phyloP scores from a whole-genome alignment of 2,113 vertebrate genomes.

The Entomyzon cyanotis region DNA sequence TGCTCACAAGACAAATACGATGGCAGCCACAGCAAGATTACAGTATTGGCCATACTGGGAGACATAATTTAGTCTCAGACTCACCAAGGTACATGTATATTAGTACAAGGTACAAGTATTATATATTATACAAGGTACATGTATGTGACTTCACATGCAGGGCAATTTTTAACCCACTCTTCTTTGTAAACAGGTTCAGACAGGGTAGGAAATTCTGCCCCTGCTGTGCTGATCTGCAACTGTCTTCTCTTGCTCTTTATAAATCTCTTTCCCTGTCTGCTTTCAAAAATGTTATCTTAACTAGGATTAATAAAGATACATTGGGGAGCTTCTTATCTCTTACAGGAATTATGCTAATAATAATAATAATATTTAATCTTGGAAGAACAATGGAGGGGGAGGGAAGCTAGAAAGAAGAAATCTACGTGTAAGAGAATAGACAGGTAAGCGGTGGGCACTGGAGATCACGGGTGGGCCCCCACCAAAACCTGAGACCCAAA shows the following conservation, averaged over 20 bases:
- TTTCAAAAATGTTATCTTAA: constrained; percentile 69
- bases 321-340: constrained; percentile 64
- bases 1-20: background rate
- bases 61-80: background rate
- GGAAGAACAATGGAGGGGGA: constrained; percentile 4
- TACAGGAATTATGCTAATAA: constrained; percentile 52
- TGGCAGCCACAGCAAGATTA: background rate
- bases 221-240: constrained; percentile 51
- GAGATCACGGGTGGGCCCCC: background rate
- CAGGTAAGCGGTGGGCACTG: background rate
- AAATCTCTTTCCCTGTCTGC: constrained; percentile 58
- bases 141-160: background rate
- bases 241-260: constrained; percentile 54
- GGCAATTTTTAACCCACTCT: background rate
- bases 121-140: background rate
- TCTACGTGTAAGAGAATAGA: background rate
- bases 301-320: constrained; percentile 63
- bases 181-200: constrained; percentile 29
- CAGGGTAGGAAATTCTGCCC: background rate
- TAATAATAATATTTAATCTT: constrained; percentile 51
- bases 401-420: constrained; percentile 6
- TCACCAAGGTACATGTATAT: background rate
- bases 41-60: background rate
- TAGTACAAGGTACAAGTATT: too few relatives aligned
- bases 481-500: background rate